Percentiles rank a stretch among this genome's conserved stretches.
Conservation (phyloP, 2,113 vertebrate species). For the Nesospiza acunhae region DNA sequence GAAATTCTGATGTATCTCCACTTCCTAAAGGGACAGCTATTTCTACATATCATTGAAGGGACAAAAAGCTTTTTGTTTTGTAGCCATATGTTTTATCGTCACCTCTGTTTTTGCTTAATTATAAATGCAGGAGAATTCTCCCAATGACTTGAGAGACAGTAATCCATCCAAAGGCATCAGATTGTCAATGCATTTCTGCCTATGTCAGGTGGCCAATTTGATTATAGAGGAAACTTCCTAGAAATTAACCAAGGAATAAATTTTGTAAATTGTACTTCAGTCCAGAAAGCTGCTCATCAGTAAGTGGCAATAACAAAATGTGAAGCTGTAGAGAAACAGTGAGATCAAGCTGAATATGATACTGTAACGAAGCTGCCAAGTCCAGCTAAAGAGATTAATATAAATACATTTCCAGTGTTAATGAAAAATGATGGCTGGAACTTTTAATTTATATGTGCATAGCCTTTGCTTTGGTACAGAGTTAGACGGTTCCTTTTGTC, state of each 20-base stretch:
- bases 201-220: neutral
- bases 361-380: neutral
- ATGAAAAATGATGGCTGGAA: slow-evolving; percentile 6
- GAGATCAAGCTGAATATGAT: neutral
- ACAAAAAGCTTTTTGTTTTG: neutral
- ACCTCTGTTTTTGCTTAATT: neutral
- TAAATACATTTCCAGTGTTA: slow-evolving; percentile 28
- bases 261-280: neutral
- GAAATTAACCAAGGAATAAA: neutral
- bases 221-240: neutral
- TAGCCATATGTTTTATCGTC: neutral
- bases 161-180: neutral
- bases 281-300: neutral
- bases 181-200: neutral
- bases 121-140: neutral
- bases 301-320: neutral
- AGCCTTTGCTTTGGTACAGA: slow-evolving; percentile 46
- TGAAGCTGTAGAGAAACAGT: neutral
- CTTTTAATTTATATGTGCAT: neutral
- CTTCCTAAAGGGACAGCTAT: neutral
- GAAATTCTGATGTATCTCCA: neutral
- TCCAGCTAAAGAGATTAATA: slow-evolving; percentile 41
- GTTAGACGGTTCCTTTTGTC: slow-evolving; percentile 26
- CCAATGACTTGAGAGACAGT: accelerated
- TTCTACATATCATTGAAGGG: neutral